phyloP scores from a whole-genome alignment of 2,797 vertebrate genomes.

The Scyliorhinus canicula region DNA sequence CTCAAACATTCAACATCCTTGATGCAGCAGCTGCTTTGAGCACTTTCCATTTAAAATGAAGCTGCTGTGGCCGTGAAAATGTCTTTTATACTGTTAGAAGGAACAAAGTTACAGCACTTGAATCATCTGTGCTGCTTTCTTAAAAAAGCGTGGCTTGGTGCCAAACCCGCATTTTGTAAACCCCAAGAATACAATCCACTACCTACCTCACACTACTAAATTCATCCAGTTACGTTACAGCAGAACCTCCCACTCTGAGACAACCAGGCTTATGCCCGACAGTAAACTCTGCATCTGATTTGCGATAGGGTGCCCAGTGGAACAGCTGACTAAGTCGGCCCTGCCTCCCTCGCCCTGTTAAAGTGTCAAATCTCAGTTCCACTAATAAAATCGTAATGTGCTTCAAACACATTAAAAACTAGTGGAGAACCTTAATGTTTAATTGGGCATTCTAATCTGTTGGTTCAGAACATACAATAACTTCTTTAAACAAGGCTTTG shows the following conservation, averaged over 20 bases:
- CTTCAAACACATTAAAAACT: background rate
- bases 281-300: background rate
- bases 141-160: background rate
- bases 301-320: background rate
- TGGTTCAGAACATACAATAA: background rate
- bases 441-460: no score
- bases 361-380: background rate
- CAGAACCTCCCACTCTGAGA: background rate
- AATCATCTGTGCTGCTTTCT: background rate
- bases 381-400: background rate
- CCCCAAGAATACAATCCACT: background rate
- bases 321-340: background rate
- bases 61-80: background rate
- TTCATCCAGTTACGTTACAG: background rate
- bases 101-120: background rate
- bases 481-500: background rate
- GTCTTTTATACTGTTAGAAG: background rate
- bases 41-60: slow-evolving; percentile 17
- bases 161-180: background rate
- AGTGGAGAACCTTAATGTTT: background rate
- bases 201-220: background rate
- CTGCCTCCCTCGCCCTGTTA: background rate
- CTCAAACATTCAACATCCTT: slow-evolving; percentile 18
- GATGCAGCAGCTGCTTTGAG: background rate
- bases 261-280: background rate